Percentiles rank a stretch among this genome's conserved stretches.
Evolutionary conservation across 1,140 invertebrate species (phyloP).

Genomic region (Lamellibrachia luymesi): DNA sequence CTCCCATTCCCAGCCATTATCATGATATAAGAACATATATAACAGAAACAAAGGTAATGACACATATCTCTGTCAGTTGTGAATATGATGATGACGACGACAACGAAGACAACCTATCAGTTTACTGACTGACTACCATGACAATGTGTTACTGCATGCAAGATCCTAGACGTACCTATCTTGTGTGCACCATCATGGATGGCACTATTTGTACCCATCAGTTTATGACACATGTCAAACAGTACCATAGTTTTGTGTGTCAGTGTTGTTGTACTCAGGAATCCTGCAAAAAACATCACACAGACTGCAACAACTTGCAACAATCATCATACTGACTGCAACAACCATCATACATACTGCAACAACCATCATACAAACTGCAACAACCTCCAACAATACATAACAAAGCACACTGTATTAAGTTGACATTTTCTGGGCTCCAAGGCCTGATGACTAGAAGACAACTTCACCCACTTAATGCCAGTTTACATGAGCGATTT

Average conservation of each 20-base stretch:
- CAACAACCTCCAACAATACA: neutral
- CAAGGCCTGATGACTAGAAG: neutral
- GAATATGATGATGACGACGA: too few relatives aligned
- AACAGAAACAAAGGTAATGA: too few relatives aligned
- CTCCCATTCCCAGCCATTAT: too few relatives aligned
- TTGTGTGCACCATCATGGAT: constrained; percentile 41
- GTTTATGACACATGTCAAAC: constrained; percentile 39
- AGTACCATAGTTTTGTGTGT: constrained; percentile 45
- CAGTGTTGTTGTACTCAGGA: constrained; percentile 42
- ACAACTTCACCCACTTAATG: neutral
- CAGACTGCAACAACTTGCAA: neutral
- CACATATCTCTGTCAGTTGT: too few relatives aligned
- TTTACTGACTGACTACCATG: too few relatives aligned
- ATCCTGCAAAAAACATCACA: constrained; percentile 36
- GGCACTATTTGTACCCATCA: constrained; percentile 48
- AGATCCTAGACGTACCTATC: constrained; percentile 31
- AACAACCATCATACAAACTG: neutral
- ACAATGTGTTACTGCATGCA: neutral
- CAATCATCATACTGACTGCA: neutral
- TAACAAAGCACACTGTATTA: neutral
- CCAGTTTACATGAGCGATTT: neutral
- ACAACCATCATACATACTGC: neutral
- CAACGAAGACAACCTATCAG: too few relatives aligned
- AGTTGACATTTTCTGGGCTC: neutral
- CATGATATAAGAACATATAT: too few relatives aligned